phyloP scores from a whole-genome alignment of 2,797 vertebrate genomes.

The Chelidonichthys spinosus region DNA sequence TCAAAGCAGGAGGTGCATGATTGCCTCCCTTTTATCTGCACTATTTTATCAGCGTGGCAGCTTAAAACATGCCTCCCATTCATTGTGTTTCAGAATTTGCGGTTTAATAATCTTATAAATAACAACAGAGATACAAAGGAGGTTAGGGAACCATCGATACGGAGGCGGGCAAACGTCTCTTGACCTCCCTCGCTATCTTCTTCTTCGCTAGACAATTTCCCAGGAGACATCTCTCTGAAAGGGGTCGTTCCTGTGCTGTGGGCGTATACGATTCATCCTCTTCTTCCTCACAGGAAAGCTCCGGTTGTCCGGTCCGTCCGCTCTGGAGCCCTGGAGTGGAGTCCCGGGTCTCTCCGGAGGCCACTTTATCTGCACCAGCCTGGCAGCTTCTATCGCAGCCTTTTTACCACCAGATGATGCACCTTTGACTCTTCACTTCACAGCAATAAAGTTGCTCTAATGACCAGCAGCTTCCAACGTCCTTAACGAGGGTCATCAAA shows the following conservation, averaged over 20 bases:
- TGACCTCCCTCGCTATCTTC: slow-evolving; percentile 38
- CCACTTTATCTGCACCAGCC: slow-evolving; percentile 61
- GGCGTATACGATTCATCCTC: slow-evolving; percentile 51
- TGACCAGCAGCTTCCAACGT: slow-evolving; percentile 51
- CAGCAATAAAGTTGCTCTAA: slow-evolving; percentile 64
- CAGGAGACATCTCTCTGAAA: slow-evolving; percentile 41
- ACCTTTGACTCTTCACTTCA: slow-evolving; percentile 67
- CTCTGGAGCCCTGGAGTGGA: too few species aligned
- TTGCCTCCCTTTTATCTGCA: slow-evolving; percentile 64
- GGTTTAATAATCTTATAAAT: slow-evolving; percentile 78
- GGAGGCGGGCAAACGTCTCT: slow-evolving; percentile 47
- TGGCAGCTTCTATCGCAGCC: slow-evolving; percentile 39
- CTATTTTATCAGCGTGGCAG: slow-evolving; percentile 70
- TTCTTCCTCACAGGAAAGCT: slow-evolving; percentile 46
- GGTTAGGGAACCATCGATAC: slow-evolving; percentile 69
- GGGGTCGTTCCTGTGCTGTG: slow-evolving; percentile 56
- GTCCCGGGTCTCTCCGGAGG: slow-evolving; percentile 47
- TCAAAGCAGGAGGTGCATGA: slow-evolving; percentile 59
- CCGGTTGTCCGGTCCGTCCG: background rate
- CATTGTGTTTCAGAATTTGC: slow-evolving; percentile 73
- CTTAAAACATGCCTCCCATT: slow-evolving; percentile 65
- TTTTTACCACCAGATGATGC: slow-evolving; percentile 68
- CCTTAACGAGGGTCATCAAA: slow-evolving; percentile 52
- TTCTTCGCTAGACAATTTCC: slow-evolving; percentile 63
- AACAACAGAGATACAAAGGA: slow-evolving; percentile 71